These are phyloP conservation scores for Ceryle rudis DNA, from an alignment of 2,797 vertebrate genomes.

Conservation along the genomic window DNA sequence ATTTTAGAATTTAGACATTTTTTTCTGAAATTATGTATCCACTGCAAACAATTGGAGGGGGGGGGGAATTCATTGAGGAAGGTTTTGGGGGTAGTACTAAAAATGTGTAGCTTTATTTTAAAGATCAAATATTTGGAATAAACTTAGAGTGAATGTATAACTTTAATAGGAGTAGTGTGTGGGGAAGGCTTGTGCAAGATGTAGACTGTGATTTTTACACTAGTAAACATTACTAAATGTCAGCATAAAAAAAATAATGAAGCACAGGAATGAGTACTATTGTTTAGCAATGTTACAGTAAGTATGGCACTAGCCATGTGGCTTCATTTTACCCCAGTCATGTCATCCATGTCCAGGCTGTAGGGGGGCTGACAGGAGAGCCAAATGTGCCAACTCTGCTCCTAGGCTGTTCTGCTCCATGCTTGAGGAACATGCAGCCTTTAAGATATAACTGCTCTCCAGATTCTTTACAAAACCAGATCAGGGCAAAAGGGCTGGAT, in stretches of 20 bases:
- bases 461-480: neutral
- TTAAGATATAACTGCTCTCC: neutral
- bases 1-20: constrained; percentile 41
- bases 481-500: constrained; percentile 49
- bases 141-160: neutral
- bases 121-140: neutral
- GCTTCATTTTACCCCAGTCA: neutral
- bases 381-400: neutral
- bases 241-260: neutral
- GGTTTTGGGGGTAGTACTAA: neutral
- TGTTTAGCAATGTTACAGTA: neutral
- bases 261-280: accelerated
- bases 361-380: neutral
- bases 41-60: neutral
- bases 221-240: neutral
- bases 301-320: neutral
- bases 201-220: neutral
- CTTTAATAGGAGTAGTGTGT: neutral
- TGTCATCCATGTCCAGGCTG: accelerated
- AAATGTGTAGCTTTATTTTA: neutral
- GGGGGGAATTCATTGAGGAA: neutral
- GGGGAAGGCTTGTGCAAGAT: neutral
- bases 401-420: neutral
- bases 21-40: neutral
- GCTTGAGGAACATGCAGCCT: neutral